Conservation (phyloP, 2,797 vertebrate species). For the Semaprochilodus insignis region DNA sequence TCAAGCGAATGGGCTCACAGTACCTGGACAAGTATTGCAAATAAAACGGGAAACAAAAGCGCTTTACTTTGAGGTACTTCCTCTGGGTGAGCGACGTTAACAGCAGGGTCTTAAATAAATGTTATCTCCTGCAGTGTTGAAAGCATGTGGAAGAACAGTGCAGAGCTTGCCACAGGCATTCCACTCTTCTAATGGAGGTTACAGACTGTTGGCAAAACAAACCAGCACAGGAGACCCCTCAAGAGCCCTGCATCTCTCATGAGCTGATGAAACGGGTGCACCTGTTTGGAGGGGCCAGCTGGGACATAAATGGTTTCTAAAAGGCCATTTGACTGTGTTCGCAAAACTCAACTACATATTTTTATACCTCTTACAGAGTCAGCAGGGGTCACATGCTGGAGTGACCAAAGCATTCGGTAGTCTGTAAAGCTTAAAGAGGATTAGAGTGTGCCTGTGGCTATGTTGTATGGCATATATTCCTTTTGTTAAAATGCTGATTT, state of each 20-base stretch:
- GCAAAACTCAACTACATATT: background rate
- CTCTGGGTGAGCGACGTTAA: background rate
- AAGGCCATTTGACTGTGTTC: background rate
- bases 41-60: background rate
- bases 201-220: slow-evolving; percentile 32
- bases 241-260: background rate
- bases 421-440: background rate
- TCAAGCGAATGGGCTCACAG: background rate
- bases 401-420: background rate
- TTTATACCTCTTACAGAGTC: background rate
- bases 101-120: slow-evolving; percentile 17
- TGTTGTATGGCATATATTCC: background rate
- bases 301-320: background rate
- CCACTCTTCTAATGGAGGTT: slow-evolving; percentile 11
- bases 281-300: background rate
- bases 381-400: background rate
- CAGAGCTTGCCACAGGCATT: background rate
- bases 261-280: background rate
- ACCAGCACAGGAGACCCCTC: background rate
- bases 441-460: background rate
- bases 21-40: background rate
- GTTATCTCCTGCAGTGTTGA: slow-evolving; percentile 15
- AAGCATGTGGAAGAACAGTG: slow-evolving; percentile 15
- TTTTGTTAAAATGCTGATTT: too few relatives aligned
- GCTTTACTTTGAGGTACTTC: background rate